Evolutionary conservation across 1,140 invertebrate genomes (phyloP), one percentile per base, ranked within the genome.

Genomic region (Drosophila prosaltans): DNA sequence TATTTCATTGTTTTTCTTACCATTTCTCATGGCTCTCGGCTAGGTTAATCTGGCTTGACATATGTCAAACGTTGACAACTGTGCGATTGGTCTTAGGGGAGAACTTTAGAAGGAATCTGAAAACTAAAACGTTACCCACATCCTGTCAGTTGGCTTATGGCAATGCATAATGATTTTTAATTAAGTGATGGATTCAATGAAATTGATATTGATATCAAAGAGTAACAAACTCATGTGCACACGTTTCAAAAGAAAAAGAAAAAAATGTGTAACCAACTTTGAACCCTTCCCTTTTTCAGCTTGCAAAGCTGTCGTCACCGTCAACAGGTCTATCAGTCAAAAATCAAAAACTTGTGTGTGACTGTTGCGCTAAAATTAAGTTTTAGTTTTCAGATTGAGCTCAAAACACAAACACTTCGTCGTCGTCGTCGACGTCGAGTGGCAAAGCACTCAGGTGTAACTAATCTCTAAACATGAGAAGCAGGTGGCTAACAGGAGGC

Each of bases 301-400:
- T 26, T 41, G 39, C 69, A 55, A 59, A 68, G 60, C 81, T 86
- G 82, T 85, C 82, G 68, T 55, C 64, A 54, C 59, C 65, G 59
- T 72, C 79, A 85, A 85, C 82, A 86, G 81, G 78, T 86, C 82
- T 85, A 85, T 85, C 82, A 85, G 82, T 85, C 82, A 85, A 81
- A 70, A 72, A 73, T 86, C 75, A 86, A 81, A 81, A 32, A 6
- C 30, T 24, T 16, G 1, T 65, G 65, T 74, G 57, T 65, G 48
- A 54, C 51, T 77, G 63, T 66, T 68, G 43, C 68, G 64, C 11
- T 51, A 30, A 41, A 61, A 54, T 63, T 43, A 62, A 66, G 36
- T 21, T 39, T 61, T 51, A 64, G 36, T 21, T 39, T 61, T 48
- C 21, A 40, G 30, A 21, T 57, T 11, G 8, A 41, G 40, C 40